Base-by-base conservation (phyloP, 2,888 invertebrate genomes). In the Cephus pulcher region DNA sequence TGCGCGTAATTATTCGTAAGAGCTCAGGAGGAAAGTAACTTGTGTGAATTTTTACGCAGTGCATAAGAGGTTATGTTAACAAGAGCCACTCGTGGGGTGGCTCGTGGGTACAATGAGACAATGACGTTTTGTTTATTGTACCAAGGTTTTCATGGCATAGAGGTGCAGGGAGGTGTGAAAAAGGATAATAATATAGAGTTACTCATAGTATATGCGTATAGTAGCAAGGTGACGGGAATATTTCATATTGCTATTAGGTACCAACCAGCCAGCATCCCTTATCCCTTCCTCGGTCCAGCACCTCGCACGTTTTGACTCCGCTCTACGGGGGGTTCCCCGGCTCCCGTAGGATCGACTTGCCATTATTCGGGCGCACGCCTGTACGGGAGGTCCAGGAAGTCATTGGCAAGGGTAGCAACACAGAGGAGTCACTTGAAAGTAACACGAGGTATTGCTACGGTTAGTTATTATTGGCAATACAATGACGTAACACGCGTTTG, bases 101-200 rank as follows among this genome's bases (percentile, higher is more conserved):
- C 71, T 71, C 71, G 71, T 70, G 75, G 75, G 78, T 77, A 86
- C 87, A 88, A 87, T 86, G 81, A 85, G 84, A 90, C 89, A 89
- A 90, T 88, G 79, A 83, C 74, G 80, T 87, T 86, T 87, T 86
- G 88, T 87, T 88, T 87, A 88, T 89, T 87, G 86, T 89, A 83
- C 85, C 84, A 80, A 83, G 85, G 70, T 76, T 79, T 74, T 76
- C 79, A 73, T 69, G 69, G 74, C 83, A 88, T 88, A 87, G 88
- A 87, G 82, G 86, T 85, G 87, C 90, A 89, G 81, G 83, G 87
- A 91, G 89, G 90, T 91, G 91, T 90, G 91, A 91, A 91, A 91
- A 89, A 89, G 90, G 90, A 90, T 90, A 90, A 91, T 90, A 90
- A 91, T 91, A 91, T 91, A 90, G 89, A 90, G 91, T 91, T 90